Conservation (phyloP, 2,888 invertebrate genomes). For the Branchellion lobata region DNA sequence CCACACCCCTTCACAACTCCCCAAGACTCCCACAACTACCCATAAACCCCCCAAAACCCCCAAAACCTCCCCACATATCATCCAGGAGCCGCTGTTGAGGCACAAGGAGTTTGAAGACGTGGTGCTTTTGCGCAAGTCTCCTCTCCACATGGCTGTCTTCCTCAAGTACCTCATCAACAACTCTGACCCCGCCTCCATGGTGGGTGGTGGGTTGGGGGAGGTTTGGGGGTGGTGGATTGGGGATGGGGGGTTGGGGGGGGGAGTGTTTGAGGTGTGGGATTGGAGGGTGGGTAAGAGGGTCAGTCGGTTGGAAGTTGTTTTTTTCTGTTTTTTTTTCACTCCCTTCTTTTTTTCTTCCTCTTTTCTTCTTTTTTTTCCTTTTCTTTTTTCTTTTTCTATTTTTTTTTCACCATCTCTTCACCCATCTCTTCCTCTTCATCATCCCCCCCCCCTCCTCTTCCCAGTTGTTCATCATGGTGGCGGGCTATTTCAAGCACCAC, state of each 20-base stretch:
- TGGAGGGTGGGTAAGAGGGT: not conserved
- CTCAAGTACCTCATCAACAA: conserved; percentile 85
- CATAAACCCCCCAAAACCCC: not conserved
- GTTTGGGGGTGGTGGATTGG: too few relatives aligned
- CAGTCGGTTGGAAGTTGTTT: not conserved
- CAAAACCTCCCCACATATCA: not conserved
- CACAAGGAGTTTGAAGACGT: conserved; percentile 86
- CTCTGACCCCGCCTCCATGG: conserved; percentile 76
- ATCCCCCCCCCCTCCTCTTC: too few relatives aligned
- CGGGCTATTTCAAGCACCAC: not conserved
- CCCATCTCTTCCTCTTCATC: too few relatives aligned
- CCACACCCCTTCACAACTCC: too few relatives aligned
- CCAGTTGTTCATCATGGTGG: not conserved
- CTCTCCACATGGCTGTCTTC: conserved; percentile 89
- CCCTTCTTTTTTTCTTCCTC: too few relatives aligned
- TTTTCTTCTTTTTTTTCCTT: too few relatives aligned
- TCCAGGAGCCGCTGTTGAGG: conserved; percentile 41
- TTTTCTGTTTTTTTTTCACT: too few relatives aligned
- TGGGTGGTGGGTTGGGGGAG: conserved; percentile 63
- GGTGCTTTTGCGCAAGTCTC: conserved; percentile 77
- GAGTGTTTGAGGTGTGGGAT: not conserved
- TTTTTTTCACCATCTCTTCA: too few relatives aligned
- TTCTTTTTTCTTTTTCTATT: too few relatives aligned
- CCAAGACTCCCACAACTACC: not conserved
- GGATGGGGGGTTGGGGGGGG: too few relatives aligned